Conservation (phyloP, 2,888 invertebrate genomes). For the Acrobasis consociella region DNA sequence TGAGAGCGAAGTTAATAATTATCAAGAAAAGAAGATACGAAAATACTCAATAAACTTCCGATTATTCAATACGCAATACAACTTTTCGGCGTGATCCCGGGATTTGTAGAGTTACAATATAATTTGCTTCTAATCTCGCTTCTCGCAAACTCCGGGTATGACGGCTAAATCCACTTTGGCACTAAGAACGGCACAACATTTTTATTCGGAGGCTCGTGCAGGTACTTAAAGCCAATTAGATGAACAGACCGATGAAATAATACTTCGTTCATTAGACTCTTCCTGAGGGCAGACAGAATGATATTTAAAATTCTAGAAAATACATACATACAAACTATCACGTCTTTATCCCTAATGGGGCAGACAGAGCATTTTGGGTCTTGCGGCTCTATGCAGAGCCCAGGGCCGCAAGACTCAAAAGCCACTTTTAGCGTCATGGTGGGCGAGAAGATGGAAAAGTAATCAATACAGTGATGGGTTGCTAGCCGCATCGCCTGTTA, state of each 20-base stretch:
- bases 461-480: too few relatives aligned
- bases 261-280: conserved; percentile 15
- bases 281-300: not conserved
- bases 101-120: conserved; percentile 33
- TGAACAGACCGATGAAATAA: not conserved
- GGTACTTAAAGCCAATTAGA: not conserved
- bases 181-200: conserved; percentile 22
- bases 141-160: conserved; percentile 30
- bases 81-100: conserved; percentile 25
- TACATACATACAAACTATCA: too few relatives aligned
- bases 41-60: too few relatives aligned
- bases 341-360: too few relatives aligned
- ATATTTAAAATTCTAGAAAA: not conserved
- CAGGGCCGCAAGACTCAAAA: too few relatives aligned
- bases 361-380: too few relatives aligned
- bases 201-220: conserved; percentile 15
- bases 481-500: too few relatives aligned
- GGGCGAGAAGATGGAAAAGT: too few relatives aligned
- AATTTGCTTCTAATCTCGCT: conserved; percentile 32
- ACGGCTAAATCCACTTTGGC: conserved; percentile 37
- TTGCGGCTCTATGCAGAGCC: too few relatives aligned
- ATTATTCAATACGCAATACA: not conserved
- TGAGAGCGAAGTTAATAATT: too few relatives aligned
- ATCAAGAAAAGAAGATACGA: too few relatives aligned
- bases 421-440: too few relatives aligned